These are phyloP conservation scores for Phoeniculus purpureus DNA, from an alignment of 2,797 vertebrate genomes.

Conservation along the genomic window DNA sequence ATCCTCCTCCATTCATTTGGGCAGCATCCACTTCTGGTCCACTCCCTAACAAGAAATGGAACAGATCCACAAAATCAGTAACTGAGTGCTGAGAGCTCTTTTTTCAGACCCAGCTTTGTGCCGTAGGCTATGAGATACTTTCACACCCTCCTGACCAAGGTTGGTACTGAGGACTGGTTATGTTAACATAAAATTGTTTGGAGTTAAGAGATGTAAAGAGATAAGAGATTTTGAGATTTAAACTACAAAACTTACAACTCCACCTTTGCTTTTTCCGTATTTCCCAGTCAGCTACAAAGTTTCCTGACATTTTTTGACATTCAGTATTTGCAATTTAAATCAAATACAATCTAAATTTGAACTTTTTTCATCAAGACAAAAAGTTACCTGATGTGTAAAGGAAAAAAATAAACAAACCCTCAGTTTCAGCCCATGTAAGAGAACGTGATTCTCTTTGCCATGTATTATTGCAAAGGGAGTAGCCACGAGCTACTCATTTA, in stretches of 20 bases:
- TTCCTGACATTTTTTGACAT: background rate
- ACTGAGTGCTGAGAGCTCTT: background rate
- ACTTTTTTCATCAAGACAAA: background rate
- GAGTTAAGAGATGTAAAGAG: background rate
- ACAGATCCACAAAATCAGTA: background rate
- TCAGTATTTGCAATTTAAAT: background rate
- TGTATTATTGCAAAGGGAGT: background rate
- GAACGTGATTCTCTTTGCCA: background rate
- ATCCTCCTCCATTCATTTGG: background rate
- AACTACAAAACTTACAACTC: background rate
- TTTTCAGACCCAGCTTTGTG: background rate
- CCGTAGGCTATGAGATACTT: background rate
- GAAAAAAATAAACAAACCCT: background rate
- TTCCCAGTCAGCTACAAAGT: background rate
- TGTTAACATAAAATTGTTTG: background rate
- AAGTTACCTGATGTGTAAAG: rapidly evolving
- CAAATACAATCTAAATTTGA: background rate
- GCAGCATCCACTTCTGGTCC: background rate
- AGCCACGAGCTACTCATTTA: background rate
- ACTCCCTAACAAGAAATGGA: background rate
- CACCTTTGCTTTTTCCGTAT: background rate
- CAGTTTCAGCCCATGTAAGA: background rate
- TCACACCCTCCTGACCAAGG: background rate
- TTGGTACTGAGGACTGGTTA: background rate
- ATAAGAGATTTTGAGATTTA: background rate